Evolutionary conservation across 2,888 invertebrate species (phyloP).

Genomic region (Drosophila mimetica): DNA sequence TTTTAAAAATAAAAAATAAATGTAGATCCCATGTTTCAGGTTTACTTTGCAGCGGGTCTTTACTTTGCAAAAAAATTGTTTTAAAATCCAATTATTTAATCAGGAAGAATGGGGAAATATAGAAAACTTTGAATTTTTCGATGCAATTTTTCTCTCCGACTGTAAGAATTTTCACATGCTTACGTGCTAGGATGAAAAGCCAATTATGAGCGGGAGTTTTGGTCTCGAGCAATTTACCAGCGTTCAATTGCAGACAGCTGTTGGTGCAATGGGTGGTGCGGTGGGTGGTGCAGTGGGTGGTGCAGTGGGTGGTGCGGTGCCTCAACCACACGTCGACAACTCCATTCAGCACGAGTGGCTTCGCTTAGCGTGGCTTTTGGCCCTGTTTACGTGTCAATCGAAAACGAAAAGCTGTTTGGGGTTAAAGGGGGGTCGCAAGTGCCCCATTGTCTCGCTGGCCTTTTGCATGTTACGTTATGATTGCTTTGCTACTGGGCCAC

Average conservation of each 20-base stretch:
- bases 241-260: constrained; percentile 35
- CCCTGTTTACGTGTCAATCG: constrained; percentile 45
- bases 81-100: too few relatives aligned
- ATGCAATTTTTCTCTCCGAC: not conserved
- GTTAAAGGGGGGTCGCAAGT: constrained; percentile 1
- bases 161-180: constrained; percentile 1
- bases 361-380: constrained; percentile 31
- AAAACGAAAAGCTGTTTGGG: not conserved
- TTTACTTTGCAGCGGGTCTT: too few relatives aligned
- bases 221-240: constrained; percentile 29
- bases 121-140: not conserved
- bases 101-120: too few relatives aligned
- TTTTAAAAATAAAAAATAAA: too few relatives aligned
- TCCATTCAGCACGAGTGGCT: constrained; percentile 35
- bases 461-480: constrained; percentile 62
- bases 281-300: not conserved
- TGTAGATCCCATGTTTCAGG: too few relatives aligned
- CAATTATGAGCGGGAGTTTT: constrained; percentile 31
- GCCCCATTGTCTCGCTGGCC: constrained; percentile 26
- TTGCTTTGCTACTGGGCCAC: constrained; percentile 32
- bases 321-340: constrained; percentile 31
- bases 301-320: not conserved
- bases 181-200: constrained; percentile 20
- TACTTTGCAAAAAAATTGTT: too few relatives aligned
- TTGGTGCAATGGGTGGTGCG: not conserved